Evolutionary conservation across 2,888 invertebrate genomes (phyloP).

Genomic region (Agrochola lota): DNA sequence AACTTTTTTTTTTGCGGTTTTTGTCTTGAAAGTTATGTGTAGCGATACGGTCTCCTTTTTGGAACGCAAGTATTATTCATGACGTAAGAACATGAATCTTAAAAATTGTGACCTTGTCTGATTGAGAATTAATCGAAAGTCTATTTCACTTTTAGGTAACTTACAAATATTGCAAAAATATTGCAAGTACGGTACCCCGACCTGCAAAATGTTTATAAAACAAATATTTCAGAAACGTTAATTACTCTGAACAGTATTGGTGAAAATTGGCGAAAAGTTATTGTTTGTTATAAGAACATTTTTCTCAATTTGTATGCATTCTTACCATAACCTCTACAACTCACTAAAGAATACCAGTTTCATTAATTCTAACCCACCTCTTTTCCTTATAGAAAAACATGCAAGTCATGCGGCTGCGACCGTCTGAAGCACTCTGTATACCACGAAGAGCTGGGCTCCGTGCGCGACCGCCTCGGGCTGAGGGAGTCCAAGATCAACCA

Average conservation of each 20-base stretch:
- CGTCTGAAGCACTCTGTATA: slow-evolving; percentile 97
- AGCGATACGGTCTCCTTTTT: background rate
- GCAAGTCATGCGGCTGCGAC: slow-evolving; percentile 97
- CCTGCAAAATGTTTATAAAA: background rate
- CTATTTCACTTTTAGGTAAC: background rate
- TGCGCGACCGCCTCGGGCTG: slow-evolving; percentile 93
- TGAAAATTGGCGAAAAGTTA: background rate
- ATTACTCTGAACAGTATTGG: background rate
- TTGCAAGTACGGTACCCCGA: too few species aligned
- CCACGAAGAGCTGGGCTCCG: slow-evolving; percentile 96
- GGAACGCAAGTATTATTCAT: too few species aligned
- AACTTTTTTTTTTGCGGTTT: background rate
- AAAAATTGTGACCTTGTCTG: background rate
- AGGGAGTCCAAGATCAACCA: slow-evolving; percentile 88
- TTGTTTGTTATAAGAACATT: background rate
- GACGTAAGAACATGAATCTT: too few species aligned
- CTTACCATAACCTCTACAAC: background rate
- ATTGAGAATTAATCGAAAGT: background rate
- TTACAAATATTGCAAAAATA: too few species aligned
- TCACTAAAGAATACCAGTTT: background rate
- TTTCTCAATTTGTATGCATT: background rate
- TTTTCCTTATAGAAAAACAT: slow-evolving; percentile 95
- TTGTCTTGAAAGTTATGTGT: background rate
- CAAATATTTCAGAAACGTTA: background rate
- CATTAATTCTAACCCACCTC: background rate